Conservation (phyloP, 2,113 vertebrate genomes). For the Orthonyx spaldingii region DNA sequence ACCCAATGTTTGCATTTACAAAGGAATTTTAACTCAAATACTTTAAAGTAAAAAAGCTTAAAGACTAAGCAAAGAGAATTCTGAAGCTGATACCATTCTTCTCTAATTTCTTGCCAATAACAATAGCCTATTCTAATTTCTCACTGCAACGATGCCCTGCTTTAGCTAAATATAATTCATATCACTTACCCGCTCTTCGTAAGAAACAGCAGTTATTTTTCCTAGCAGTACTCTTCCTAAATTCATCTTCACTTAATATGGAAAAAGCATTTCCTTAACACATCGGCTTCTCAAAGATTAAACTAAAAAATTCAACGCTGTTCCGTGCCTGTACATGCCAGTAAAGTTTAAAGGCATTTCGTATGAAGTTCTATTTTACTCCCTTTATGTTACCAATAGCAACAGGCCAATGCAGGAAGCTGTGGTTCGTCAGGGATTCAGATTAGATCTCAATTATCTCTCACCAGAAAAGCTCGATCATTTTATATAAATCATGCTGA, state of each 20-base stretch:
- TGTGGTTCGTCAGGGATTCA: slow-evolving; percentile 68
- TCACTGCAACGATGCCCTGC: neutral
- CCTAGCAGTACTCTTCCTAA: slow-evolving; percentile 67
- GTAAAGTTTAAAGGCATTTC: slow-evolving; percentile 75
- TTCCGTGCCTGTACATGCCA: slow-evolving; percentile 81
- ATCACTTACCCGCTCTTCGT: slow-evolving; percentile 71
- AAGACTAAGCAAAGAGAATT: slow-evolving; percentile 2
- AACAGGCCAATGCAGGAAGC: slow-evolving; percentile 75
- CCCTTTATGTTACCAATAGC: slow-evolving; percentile 74
- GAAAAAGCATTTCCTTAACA: slow-evolving; percentile 27
- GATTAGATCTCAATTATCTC: slow-evolving; percentile 70
- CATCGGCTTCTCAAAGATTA: slow-evolving; percentile 37
- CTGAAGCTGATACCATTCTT: neutral
- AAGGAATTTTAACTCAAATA: neutral
- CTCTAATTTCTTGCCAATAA: slow-evolving; percentile 34
- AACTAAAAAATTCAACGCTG: neutral
- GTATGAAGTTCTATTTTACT: slow-evolving; percentile 70
- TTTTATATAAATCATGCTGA: slow-evolving; percentile 62
- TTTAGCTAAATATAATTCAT: slow-evolving; percentile 26
- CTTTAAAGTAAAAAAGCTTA: neutral
- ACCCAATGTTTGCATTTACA: neutral
- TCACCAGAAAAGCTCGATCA: slow-evolving; percentile 43
- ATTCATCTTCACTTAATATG: slow-evolving; percentile 69
- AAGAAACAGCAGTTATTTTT: slow-evolving; percentile 56
- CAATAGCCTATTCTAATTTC: slow-evolving; percentile 9